Conservation (phyloP, 2,888 invertebrate genomes). For the Brassicogethes aeneus region DNA sequence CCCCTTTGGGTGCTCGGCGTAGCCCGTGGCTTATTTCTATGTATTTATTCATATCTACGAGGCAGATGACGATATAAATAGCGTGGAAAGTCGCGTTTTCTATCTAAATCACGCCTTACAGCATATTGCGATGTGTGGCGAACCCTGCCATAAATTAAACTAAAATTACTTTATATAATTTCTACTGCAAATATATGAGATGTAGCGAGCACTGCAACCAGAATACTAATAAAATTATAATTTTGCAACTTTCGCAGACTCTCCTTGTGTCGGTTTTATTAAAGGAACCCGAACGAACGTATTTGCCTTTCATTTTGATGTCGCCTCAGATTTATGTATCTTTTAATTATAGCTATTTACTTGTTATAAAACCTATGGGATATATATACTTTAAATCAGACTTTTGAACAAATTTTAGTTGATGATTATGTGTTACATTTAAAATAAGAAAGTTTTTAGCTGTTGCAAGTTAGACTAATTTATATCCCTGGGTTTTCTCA, state of each 20-base stretch:
- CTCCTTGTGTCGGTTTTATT: not conserved
- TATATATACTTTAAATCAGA: too few relatives aligned
- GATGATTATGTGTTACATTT: too few relatives aligned
- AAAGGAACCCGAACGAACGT: not conserved
- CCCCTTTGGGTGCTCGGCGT: not conserved
- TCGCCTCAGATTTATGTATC: not conserved
- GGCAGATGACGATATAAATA: slow-evolving; percentile 40
- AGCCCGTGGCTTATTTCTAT: slow-evolving; percentile 24
- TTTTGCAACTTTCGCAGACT: slow-evolving; percentile 9
- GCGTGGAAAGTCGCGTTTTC: slow-evolving; percentile 38
- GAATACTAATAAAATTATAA: slow-evolving; percentile 26
- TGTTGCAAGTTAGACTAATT: too few relatives aligned
- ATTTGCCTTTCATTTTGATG: not conserved
- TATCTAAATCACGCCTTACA: slow-evolving; percentile 39
- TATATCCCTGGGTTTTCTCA: too few relatives aligned
- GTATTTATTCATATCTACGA: slow-evolving; percentile 39
- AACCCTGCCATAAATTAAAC: slow-evolving; percentile 34
- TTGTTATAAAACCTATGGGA: too few relatives aligned
- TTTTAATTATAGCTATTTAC: too few relatives aligned
- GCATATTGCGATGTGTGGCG: slow-evolving; percentile 36
- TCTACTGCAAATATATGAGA: slow-evolving; percentile 29
- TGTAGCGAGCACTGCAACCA: slow-evolving; percentile 13
- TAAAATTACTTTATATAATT: slow-evolving; percentile 34
- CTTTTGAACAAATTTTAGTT: too few relatives aligned
- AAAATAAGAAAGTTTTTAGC: too few relatives aligned